A percentile compares a stretch with the other conserved stretches of the same genome.
Conservation (phyloP, 2,888 invertebrate species). For the Drosophila villosipedis region DNA sequence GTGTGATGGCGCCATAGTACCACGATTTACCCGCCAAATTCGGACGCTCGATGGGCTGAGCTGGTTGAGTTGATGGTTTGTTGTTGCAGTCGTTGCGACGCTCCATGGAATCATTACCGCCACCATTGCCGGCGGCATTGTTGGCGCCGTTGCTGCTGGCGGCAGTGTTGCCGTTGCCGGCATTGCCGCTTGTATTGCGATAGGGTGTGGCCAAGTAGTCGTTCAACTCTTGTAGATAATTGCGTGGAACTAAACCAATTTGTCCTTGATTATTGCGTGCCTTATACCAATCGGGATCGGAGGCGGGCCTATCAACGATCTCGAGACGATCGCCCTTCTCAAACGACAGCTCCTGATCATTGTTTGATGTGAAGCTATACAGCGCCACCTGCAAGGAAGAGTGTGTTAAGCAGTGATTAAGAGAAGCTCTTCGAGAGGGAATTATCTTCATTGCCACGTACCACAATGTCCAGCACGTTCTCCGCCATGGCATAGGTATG, state of each 20-base stretch:
- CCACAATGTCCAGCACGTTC: slow-evolving; percentile 97
- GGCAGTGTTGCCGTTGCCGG: slow-evolving; percentile 82
- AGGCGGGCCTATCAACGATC: slow-evolving; percentile 97
- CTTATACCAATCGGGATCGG: slow-evolving; percentile 99
- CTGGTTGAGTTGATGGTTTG: slow-evolving; percentile 82
- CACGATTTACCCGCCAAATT: slow-evolving; percentile 94
- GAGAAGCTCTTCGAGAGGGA: background rate
- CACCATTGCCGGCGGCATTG: slow-evolving; percentile 82
- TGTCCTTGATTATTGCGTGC: slow-evolving; percentile 97
- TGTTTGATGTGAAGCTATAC: slow-evolving; percentile 96
- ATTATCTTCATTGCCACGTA: slow-evolving; percentile 76
- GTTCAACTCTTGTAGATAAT: slow-evolving; percentile 96
- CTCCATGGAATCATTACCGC: slow-evolving; percentile 86
- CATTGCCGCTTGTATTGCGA: slow-evolving; percentile 86
- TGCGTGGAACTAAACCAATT: slow-evolving; percentile 97
- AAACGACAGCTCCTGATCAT: slow-evolving; percentile 97
- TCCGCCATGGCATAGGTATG: slow-evolving; percentile 98
- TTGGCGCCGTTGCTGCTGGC: slow-evolving; percentile 78
- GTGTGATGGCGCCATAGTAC: slow-evolving; percentile 98
- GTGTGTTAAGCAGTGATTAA: background rate
- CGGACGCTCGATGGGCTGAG: slow-evolving; percentile 87
- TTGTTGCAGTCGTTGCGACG: slow-evolving; percentile 85
- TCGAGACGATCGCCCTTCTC: slow-evolving; percentile 98
- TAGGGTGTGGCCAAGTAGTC: slow-evolving; percentile 95
- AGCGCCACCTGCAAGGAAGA: slow-evolving; percentile 89